These are phyloP conservation scores for Stegostoma tigrinum DNA, from an alignment of 2,113 vertebrate species.

Conservation along the genomic window DNA sequence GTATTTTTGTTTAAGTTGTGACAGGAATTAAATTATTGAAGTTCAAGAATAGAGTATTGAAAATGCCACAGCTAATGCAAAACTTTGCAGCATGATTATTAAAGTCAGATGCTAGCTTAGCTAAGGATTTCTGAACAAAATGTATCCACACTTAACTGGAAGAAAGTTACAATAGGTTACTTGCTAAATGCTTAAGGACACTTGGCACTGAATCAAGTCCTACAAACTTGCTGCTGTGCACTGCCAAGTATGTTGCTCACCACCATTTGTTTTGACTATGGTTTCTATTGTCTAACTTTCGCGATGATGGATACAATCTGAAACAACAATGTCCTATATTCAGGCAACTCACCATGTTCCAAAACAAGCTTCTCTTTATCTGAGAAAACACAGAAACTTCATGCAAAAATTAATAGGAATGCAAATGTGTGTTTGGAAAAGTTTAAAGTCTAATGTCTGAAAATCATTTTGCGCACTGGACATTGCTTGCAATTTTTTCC, in stretches of 20 bases:
- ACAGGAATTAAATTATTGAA: not conserved
- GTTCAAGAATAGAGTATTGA: not conserved
- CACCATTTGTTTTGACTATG: conserved; percentile 36
- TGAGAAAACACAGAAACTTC: not conserved
- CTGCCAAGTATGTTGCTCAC: conserved; percentile 12
- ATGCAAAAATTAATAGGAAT: conserved; percentile 20
- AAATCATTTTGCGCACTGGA: conserved; percentile 14
- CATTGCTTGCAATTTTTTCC: not conserved
- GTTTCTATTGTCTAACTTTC: conserved; percentile 36
- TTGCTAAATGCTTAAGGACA: conserved; percentile 31
- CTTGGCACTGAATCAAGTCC: conserved; percentile 31
- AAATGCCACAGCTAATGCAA: not conserved
- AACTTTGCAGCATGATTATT: not conserved
- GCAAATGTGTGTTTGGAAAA: conserved; percentile 1
- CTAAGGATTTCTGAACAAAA: conserved; percentile 14
- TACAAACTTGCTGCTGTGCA: conserved; percentile 29
- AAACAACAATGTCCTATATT: conserved; percentile 37
- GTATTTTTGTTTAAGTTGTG: not conserved
- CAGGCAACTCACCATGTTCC: conserved; percentile 34
- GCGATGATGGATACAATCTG: conserved; percentile 36
- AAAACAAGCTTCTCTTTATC: conserved; percentile 35
- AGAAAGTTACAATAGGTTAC: conserved; percentile 11
- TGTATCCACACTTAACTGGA: not conserved
- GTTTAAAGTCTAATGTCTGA: conserved; percentile 5
- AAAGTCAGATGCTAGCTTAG: not conserved